Evolutionary conservation across 2,113 vertebrate species (phyloP).

Genomic region (Camelus dromedarius): DNA sequence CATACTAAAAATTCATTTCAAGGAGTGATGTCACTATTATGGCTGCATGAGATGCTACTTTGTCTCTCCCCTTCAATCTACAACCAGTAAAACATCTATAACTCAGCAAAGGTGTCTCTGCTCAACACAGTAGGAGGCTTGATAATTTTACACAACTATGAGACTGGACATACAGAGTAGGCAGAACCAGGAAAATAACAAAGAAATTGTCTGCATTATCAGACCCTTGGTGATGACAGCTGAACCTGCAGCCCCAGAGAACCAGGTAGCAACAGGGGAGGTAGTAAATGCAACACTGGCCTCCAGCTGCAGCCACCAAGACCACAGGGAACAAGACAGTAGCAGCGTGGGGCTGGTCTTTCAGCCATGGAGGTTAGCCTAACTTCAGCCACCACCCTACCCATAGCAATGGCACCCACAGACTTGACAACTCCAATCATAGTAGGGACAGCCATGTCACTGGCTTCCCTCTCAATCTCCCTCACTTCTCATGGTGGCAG

Average conservation of each 20-base stretch:
- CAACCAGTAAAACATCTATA: background rate
- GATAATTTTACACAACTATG: background rate
- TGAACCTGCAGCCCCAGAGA: background rate
- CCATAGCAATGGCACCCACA: background rate
- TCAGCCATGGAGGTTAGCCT: background rate
- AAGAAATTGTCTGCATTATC: background rate
- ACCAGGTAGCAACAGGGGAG: background rate
- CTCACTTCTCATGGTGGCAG: background rate
- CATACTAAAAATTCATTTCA: background rate
- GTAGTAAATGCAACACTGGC: background rate
- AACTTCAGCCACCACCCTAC: background rate
- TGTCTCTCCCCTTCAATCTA: background rate
- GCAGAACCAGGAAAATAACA: background rate
- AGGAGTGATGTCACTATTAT: background rate
- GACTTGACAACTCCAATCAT: background rate
- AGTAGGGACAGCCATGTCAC: background rate
- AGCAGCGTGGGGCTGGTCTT: background rate
- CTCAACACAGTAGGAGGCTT: background rate
- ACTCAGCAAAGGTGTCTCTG: background rate
- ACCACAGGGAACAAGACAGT: background rate
- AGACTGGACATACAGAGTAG: background rate
- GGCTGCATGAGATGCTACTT: background rate
- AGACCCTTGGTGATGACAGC: background rate
- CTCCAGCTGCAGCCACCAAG: background rate
- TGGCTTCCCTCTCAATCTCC: background rate